Conservation (phyloP, 2,113 vertebrate species). For the Manacus vitellinus region DNA sequence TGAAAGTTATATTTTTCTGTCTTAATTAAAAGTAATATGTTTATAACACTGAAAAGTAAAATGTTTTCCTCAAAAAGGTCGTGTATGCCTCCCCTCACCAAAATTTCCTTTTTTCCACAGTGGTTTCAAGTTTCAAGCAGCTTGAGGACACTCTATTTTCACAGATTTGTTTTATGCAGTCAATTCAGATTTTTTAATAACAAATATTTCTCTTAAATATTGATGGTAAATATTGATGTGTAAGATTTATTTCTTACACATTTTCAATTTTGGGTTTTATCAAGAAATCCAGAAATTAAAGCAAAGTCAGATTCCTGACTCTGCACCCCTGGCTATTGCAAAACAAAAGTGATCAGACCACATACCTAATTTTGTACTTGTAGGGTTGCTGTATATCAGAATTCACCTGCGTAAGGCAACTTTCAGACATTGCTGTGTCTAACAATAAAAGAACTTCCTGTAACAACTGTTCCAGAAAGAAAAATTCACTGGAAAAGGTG, state of each 20-base stretch:
- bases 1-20: neutral
- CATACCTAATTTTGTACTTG: neutral
- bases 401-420: neutral
- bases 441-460: neutral
- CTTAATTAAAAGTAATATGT: neutral
- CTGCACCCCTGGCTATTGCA: neutral
- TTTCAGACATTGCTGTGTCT: neutral
- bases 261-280: neutral
- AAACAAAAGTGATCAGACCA: neutral
- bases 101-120: neutral
- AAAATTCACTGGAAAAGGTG: neutral
- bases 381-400: neutral
- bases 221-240: neutral
- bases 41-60: neutral
- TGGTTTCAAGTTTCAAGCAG: neutral
- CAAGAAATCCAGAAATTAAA: neutral
- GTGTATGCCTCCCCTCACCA: neutral
- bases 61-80: neutral
- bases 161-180: neutral
- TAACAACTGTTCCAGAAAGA: neutral
- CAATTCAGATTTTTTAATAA: neutral
- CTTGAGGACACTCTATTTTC: neutral
- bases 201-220: neutral
- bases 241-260: neutral
- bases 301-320: neutral